Evolutionary conservation across 2,113 vertebrate genomes (phyloP), one percentile per base, ranked within the genome.

Genomic region (Neoarius graeffei): DNA sequence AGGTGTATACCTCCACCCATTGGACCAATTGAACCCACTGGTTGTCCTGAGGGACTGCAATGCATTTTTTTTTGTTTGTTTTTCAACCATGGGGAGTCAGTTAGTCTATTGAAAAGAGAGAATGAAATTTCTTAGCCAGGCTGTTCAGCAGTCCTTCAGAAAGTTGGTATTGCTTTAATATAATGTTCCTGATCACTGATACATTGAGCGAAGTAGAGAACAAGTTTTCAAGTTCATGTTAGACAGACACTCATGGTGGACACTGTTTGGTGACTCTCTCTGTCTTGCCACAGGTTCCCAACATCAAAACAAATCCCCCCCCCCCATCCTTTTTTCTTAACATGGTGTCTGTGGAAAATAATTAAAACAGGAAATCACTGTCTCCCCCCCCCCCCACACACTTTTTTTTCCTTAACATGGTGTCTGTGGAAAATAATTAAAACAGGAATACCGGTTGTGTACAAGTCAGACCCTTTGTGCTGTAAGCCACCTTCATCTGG

Each of bases 381-480:
- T 92, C 92, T 30, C 14, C 20, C 19, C 30, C 2, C 59, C 15
- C 57, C 3, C 14, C 1, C 57, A 17, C 2, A 59, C 48, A 11
- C 48, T 11, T 71, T 50, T 79, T 50, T 56, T 67, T 77, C 81
- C 76, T 71, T 6, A 77, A 86, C 66, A 83, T 50, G 23, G 35
- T 84, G 19, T 59, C 83, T 73, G 84, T 35, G 66, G 89, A 93
- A 94, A 93, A 95, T 94, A 95, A 95, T 94, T 94, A 94, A 95
- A 95, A 91, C 85, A 88, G 89, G 90, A 89, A 92, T n/a, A 86
- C 90, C 91, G 92, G 93, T 93, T 95, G 95, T 95, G 93, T 93
- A 95, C 93, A 95, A 94, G 93, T 93, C 88, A 93, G 91, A 92
- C 94, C 90, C 90, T 94, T 92, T 95, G 93, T 94, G 93, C 92